Base-by-base conservation (phyloP, 2,797 vertebrate species). In the Melanotaenia nigrans region DNA sequence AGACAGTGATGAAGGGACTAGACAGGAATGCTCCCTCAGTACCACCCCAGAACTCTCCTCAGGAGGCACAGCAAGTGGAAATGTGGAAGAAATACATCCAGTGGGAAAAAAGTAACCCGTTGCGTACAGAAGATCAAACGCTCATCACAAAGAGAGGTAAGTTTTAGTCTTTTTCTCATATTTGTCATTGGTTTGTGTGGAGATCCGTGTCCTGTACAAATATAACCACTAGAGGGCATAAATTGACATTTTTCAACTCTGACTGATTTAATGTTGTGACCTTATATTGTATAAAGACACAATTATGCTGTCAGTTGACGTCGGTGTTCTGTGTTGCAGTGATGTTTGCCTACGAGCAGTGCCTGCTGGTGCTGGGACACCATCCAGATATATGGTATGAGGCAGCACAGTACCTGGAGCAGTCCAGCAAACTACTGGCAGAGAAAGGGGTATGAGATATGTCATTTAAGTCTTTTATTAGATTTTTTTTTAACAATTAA, bases 21-120 rank as follows among this genome's bases (percentile, higher is more conserved):
- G 98, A 99, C 81, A 95, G 98, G 81, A 99, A 99, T 0, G 98
- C 98, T 6, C 98, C 98, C 5, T 99, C 98, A 0, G 97, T 99
- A 8, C 98, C 98, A 9, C 98, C 98, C 0, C 98, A 99, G 70
- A 99, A 99, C 82, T 98, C 97, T 42, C 98, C 98, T 0, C 98
- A 99, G 67, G 98, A 99, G 87, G 97, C 98, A 2, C 97, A 97
- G 92, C 98, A 99, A 81, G 98, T 99, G 36, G 98, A 99, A 76
- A 99, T 99, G 98, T 99, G 98, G 98, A 99, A 99, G 87, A 99
- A 98, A 45, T 99, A 99, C 79, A 99, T 99, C 89, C 97, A 99
- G 87, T 99, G 98, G 98, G 98, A 99, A 78, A 99, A 99, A 85
- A 99, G 97, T 90, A 99, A 99, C 88, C 98, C 98, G 0, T 90